Conservation (phyloP, 2,888 invertebrate species). For the Agonum fuliginosum region DNA sequence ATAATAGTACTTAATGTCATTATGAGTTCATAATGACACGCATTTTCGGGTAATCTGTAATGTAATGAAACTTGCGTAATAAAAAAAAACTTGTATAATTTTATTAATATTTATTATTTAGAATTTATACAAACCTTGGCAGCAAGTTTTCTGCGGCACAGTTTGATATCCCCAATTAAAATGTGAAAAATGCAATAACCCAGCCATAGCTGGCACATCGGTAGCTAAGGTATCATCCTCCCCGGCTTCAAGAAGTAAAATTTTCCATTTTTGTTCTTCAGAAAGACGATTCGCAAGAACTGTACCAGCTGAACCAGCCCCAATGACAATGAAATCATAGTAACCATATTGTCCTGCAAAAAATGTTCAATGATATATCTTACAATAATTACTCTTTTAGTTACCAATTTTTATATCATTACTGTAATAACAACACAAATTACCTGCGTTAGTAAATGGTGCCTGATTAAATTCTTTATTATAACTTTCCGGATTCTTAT, state of each 20-base stretch:
- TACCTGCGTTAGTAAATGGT: not conserved
- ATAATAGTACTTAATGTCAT: too few relatives aligned
- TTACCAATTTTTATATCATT: too few relatives aligned
- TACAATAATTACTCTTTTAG: too few relatives aligned
- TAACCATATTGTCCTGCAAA: conserved; percentile 64
- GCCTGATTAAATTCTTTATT: not conserved
- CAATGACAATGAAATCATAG: conserved; percentile 66
- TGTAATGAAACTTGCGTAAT: too few relatives aligned
- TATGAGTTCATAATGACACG: too few relatives aligned
- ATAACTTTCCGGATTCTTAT: not conserved
- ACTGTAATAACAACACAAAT: not conserved
- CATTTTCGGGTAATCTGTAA: too few relatives aligned
- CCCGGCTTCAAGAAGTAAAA: conserved; percentile 67
- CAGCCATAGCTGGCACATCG: conserved; percentile 67
- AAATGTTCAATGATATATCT: not conserved
- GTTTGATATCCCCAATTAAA: conserved; percentile 71
- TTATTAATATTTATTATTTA: too few relatives aligned
- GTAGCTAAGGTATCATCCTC: conserved; percentile 63
- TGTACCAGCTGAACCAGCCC: conserved; percentile 67
- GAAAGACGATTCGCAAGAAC: conserved; percentile 71
- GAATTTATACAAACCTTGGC: conserved; percentile 62
- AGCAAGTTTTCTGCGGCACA: conserved; percentile 68
- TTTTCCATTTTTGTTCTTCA: conserved; percentile 66
- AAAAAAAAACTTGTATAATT: too few relatives aligned
- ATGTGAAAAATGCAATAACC: conserved; percentile 68